Evolutionary conservation across 2,797 vertebrate species (phyloP), one percentile per base, ranked within the genome.

Genomic region (Eulemur mongoz): DNA sequence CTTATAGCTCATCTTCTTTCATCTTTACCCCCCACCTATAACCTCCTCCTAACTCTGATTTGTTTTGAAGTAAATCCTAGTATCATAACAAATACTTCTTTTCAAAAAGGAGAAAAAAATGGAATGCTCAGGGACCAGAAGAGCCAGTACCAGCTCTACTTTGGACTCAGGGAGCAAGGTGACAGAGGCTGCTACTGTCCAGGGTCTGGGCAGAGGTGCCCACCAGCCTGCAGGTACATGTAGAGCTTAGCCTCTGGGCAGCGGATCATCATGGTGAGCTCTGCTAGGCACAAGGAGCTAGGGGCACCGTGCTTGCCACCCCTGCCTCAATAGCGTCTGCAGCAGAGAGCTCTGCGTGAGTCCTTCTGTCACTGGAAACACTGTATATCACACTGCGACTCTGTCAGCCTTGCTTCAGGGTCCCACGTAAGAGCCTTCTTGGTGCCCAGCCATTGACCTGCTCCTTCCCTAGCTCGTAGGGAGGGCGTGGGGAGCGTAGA

Each of bases 41-140:
- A 79, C 27, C 40, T 12, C 15, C 40, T 61, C 17, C 22, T 20
- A 45, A 22, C 50, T 54, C 67, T 65, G 20, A 89, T 67, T 85
- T 79, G 27, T 78, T 86, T 67, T 84, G n/a, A 91, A 89, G 25
- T 57, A 73, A 70, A 48, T 88, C 30, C 65, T 76, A 91, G 18
- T 17, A 50, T 69, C 48, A 23, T 67, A 81, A 75, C 17, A 79
- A 61, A 54, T 43, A 23, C 40, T 45, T 50, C 72, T 63, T 86
- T 69, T 4, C 2, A 20, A 70, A 48, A 75, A 67, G 40, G 3
- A 43, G 2, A 32, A 54, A 45, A 70, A 38, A 32, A 1, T 25
- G 30, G 3, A 83, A 54, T 35, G 57, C 32, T 70, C 6, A 22
- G 48, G 52, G 22, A 23, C 83, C 30, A 17, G 70, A 89, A 61